Base-by-base conservation (phyloP, 92 coral and sea anemone genomes). In the Micromussa lordhowensis region DNA sequence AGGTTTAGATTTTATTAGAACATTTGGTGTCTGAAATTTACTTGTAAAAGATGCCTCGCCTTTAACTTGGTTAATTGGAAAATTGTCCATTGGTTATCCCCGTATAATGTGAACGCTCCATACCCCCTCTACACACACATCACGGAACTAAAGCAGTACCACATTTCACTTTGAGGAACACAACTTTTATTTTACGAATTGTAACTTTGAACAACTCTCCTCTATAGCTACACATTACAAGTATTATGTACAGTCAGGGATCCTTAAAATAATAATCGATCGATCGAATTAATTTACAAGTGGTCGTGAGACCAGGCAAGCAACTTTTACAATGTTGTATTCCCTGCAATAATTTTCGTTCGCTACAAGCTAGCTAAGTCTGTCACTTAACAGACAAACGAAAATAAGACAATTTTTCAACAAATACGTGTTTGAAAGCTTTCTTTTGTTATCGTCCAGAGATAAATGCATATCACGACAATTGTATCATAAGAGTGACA, bases 231-330 rank as follows among this genome's bases (percentile, higher is more conserved):
- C 44, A 61, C 85, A 63, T 11, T 15, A 40, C 5, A 40, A 5
- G 1, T 35, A 81, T 38, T 82, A 6, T 82, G 57, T 44, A 82
- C 75, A 81, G n/a, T 59, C 29, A 3, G 58, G 58, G 73, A 81
- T 81, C 58, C 34, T 80, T 81, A 63, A 40, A 64, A 15, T 80
- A n/a, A 80, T 34, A 63, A 35, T 34, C 51, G 12, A 35, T 34
- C 51, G 12, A 38, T 64, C 64, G 30, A 40, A 64, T 61, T 64
- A 61, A 61, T 61, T 61, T 44, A 44, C 30, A 64, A 66, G 40
- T 17, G 58, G 35, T 36, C 77, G 10, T 3, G 8, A 7, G 61
- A 22, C 76, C 75, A 66, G n/a, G 48, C 64, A 44, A 32, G 10
- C 13, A 28, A 81, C 30, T 19, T 66, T 66, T 26, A 73, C 78